These are phyloP conservation scores for Muscicapa striata DNA, from an alignment of 2,797 vertebrate species.

Conservation along the genomic window DNA sequence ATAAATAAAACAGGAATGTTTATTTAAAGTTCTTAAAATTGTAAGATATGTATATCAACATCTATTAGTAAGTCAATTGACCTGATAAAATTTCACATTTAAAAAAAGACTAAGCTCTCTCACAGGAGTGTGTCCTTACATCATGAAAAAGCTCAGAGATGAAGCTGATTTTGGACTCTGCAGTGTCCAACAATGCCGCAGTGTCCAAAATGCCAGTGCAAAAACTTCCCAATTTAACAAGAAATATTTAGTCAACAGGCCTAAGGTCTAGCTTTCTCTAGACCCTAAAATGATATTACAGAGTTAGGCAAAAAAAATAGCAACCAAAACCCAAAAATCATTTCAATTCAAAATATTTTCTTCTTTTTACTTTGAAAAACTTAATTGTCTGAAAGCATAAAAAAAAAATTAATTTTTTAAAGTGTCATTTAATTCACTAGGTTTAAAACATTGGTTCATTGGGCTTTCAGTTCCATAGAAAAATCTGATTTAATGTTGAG, in stretches of 20 bases:
- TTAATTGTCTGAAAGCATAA: neutral
- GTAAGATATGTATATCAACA: neutral
- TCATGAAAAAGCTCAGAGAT: neutral
- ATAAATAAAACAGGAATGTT: neutral
- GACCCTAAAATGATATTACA: neutral
- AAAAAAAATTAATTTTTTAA: neutral
- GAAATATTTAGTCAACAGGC: neutral
- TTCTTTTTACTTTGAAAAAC: neutral
- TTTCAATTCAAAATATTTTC: neutral
- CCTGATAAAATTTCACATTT: neutral
- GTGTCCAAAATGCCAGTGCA: neutral
- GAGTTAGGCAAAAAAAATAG: neutral
- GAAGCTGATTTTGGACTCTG: neutral
- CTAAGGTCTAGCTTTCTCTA: neutral
- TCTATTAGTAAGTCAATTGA: neutral
- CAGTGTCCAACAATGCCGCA: too few relatives aligned
- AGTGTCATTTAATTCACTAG: neutral
- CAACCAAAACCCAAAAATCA: neutral
- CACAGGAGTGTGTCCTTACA: neutral
- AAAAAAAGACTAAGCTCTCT: neutral
- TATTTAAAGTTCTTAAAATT: conserved; percentile 30
- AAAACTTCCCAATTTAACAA: neutral
- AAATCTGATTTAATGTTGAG: neutral
- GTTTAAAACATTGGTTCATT: neutral
- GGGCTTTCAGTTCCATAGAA: neutral